Evolutionary conservation across 2,113 vertebrate genomes (phyloP).

Genomic region (Engraulis encrasicolus): DNA sequence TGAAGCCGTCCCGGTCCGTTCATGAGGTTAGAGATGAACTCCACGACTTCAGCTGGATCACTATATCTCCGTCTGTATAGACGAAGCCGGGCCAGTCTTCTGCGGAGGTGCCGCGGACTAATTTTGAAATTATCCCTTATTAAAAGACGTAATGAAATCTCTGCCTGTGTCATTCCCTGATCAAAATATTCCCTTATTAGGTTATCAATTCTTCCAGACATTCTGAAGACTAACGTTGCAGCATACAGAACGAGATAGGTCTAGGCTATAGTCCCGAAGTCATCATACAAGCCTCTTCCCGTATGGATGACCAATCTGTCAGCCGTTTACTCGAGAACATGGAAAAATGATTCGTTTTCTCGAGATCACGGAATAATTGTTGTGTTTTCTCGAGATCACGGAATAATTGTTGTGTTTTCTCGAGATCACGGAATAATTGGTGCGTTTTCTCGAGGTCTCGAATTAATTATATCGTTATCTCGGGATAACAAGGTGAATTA

Average conservation of each 20-base stretch:
- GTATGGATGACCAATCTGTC: no score
- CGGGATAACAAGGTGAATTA: no score
- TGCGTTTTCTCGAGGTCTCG: neutral
- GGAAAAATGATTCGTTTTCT: neutral
- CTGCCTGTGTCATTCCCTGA: constrained; percentile 33
- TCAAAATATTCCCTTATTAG: constrained; percentile 6
- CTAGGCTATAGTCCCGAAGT: no score
- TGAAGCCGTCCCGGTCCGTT: constrained; percentile 24
- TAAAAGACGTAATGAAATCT: constrained; percentile 29
- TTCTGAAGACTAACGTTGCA: neutral
- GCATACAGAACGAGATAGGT: no score
- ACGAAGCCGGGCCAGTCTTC: constrained; percentile 3
- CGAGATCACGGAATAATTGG: neutral
- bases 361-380: neutral
- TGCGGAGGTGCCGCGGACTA: neutral
- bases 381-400: neutral
- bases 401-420: neutral
- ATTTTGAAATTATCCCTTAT: constrained; percentile 17
- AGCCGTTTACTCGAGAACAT: neutral
- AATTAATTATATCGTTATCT: neutral
- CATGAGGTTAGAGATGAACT: constrained; percentile 20
- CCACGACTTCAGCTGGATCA: constrained; percentile 12
- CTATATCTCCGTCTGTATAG: neutral
- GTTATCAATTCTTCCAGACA: neutral
- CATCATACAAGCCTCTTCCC: no score